Percentiles rank a stretch among this genome's conserved stretches.
These are phyloP conservation scores for Parascotia fuliginaria DNA, from an alignment of 2,888 invertebrate genomes.

Conservation along the genomic window DNA sequence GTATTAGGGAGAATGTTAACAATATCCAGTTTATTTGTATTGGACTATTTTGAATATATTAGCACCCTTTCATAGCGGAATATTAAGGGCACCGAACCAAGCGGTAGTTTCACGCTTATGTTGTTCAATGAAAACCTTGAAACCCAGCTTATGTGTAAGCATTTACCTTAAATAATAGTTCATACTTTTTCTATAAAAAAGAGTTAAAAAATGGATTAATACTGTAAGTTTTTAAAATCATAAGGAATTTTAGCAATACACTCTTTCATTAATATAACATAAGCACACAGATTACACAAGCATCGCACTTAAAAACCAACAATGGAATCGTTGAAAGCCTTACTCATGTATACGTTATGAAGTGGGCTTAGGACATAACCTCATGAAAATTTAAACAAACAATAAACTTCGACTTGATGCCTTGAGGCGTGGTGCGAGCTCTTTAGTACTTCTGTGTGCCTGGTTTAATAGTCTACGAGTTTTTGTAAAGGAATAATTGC, in stretches of 20 bases:
- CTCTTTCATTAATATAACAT: constrained; percentile 2
- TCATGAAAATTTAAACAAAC: constrained; percentile 45
- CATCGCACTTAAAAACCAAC: constrained; percentile 11
- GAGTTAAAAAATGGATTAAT: too few relatives aligned
- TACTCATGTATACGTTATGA: constrained; percentile 22
- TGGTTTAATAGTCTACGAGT: too few relatives aligned
- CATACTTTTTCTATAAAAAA: too few relatives aligned
- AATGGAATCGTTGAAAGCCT: constrained; percentile 14
- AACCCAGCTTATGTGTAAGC: too few relatives aligned
- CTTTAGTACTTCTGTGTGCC: not conserved
- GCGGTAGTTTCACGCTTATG: too few relatives aligned
- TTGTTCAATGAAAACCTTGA: too few relatives aligned
- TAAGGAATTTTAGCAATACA: not conserved
- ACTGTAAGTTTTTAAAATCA: too few relatives aligned
- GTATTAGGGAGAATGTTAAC: not conserved
- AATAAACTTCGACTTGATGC: constrained; percentile 37
- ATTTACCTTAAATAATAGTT: too few relatives aligned
- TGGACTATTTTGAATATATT: too few relatives aligned
- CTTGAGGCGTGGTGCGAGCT: constrained; percentile 23
- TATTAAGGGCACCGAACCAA: too few relatives aligned
- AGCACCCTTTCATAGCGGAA: too few relatives aligned
- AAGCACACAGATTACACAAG: constrained; percentile 11
- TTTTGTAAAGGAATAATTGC: too few relatives aligned
- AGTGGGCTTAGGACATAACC: constrained; percentile 17
- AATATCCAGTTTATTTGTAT: not conserved